Percentiles rank a stretch among this genome's conserved stretches.
Conservation (phyloP, 2,113 vertebrate species). For the Patagioenas fasciata region DNA sequence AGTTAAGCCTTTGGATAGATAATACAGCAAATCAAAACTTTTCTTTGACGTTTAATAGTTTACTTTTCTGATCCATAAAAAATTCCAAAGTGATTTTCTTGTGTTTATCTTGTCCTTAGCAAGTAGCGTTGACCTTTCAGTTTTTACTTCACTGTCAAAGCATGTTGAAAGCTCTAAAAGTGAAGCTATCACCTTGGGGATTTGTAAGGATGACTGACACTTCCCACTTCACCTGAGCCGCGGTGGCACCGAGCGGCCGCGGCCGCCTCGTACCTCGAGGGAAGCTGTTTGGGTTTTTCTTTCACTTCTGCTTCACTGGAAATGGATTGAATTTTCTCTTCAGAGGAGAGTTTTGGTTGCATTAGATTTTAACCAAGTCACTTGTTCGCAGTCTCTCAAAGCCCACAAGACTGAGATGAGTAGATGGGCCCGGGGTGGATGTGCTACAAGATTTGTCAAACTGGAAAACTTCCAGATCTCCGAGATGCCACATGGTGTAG, state of each 20-base stretch:
- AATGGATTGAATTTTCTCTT: slow-evolving; percentile 68
- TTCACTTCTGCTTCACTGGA: slow-evolving; percentile 76
- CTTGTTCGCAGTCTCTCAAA: slow-evolving; percentile 66
- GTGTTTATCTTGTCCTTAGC: slow-evolving; percentile 76
- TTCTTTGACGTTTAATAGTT: not conserved
- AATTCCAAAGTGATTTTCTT: slow-evolving; percentile 72
- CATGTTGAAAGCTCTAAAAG: slow-evolving; percentile 75
- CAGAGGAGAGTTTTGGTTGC: slow-evolving; percentile 71
- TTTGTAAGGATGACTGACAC: slow-evolving; percentile 73
- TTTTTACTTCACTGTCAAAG: slow-evolving; percentile 81
- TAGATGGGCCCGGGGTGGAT: slow-evolving; percentile 58
- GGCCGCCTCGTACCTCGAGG: slow-evolving; percentile 57
- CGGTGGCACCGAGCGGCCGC: slow-evolving; percentile 45
- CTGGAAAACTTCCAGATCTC: slow-evolving; percentile 18
- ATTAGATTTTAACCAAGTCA: slow-evolving; percentile 73
- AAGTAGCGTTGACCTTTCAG: slow-evolving; percentile 82
- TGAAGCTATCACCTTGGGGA: slow-evolving; percentile 76
- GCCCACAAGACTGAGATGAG: slow-evolving; percentile 43
- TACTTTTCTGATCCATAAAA: slow-evolving; percentile 41
- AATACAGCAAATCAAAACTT: slow-evolving; percentile 19
- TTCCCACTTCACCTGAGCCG: slow-evolving; percentile 60
- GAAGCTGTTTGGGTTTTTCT: slow-evolving; percentile 59
- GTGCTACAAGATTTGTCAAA: slow-evolving; percentile 52
- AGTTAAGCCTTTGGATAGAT: slow-evolving; percentile 25
- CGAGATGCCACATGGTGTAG: slow-evolving; percentile 30